Percentiles rank a stretch among this genome's conserved stretches.
phyloP scores from a whole-genome alignment of 2,113 vertebrate genomes.

The Entelurus aequoreus region DNA sequence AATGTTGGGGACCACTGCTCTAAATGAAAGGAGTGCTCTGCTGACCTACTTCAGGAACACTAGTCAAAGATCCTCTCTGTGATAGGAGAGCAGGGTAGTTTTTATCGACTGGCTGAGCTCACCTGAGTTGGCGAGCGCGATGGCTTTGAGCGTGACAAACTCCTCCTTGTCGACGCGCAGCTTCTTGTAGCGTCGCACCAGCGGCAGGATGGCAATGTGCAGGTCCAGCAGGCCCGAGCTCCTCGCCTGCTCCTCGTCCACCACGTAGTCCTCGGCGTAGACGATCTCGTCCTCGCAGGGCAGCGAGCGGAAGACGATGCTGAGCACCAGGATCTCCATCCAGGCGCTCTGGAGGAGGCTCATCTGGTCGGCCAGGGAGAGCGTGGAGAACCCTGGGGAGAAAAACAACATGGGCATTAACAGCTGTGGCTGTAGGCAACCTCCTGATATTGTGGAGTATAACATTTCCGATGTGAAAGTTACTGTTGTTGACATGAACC shows the following conservation, averaged over 20 bases:
- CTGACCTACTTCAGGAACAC: no score
- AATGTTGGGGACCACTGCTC: no score
- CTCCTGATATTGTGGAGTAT: no score
- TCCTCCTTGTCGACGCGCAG: constrained; percentile 91
- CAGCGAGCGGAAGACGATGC: constrained; percentile 88
- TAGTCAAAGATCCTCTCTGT: no score
- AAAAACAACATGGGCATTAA: no score
- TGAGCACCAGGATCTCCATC: constrained; percentile 95
- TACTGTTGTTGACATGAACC: no score
- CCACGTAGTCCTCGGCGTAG: constrained; percentile 88
- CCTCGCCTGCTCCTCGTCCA: constrained; percentile 87
- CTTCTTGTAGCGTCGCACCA: constrained; percentile 87
- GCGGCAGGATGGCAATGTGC: constrained; percentile 83
- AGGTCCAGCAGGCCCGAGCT: constrained; percentile 82
- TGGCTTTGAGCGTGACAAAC: constrained; percentile 90
- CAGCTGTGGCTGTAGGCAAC: no score
- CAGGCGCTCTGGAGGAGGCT: constrained; percentile 90
- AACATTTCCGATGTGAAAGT: no score
- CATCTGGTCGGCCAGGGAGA: constrained; percentile 95
- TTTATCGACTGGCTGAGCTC: not conserved
- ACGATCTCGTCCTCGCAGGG: constrained; percentile 86
- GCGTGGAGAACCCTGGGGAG: constrained; percentile 81
- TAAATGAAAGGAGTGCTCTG: no score
- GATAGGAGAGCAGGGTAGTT: no score
- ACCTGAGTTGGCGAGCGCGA: constrained; percentile 91